phyloP scores from a whole-genome alignment of 1,140 invertebrate genomes.

The Lasioglossum baleicum region DNA sequence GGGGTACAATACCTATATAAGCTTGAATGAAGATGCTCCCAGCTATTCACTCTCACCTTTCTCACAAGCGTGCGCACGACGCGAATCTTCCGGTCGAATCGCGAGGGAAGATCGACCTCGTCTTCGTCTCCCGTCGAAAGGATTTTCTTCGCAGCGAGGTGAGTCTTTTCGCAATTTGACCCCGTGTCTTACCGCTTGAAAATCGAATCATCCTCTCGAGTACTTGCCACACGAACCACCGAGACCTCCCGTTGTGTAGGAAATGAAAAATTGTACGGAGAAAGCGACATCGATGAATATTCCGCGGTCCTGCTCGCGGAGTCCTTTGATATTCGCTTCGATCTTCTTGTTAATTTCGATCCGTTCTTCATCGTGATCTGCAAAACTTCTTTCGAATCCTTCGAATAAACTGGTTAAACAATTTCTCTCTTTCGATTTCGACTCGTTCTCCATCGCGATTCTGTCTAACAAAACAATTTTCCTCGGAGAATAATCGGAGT shows the following conservation, averaged over 20 bases:
- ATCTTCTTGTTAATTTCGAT: not conserved
- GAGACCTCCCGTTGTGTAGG: not conserved
- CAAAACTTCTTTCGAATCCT: no score
- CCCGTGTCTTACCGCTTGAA: no score
- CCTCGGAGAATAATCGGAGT: no score
- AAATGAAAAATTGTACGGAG: not conserved
- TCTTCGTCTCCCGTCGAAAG: constrained; percentile 43
- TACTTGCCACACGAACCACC: no score
- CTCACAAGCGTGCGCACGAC: constrained; percentile 68
- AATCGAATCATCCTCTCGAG: not conserved
- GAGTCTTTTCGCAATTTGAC: constrained; percentile 33
- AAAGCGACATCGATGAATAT: constrained; percentile 11
- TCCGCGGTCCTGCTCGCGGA: not conserved
- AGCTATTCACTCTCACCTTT: constrained; percentile 79
- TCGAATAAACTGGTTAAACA: no score
- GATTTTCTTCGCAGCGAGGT: constrained; percentile 51
- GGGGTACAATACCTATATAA: constrained; percentile 80
- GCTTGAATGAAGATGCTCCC: constrained; percentile 80
- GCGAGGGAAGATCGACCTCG: constrained; percentile 58
- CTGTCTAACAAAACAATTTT: no score
- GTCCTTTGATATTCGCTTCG: not conserved
- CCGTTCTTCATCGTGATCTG: no score
- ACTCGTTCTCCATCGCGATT: no score
- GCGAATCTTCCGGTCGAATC: constrained; percentile 60
- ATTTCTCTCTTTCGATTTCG: no score